Percentiles rank a stretch among this genome's conserved stretches.
phyloP scores from a whole-genome alignment of 2,797 vertebrate species.

The Phataginus tricuspis region DNA sequence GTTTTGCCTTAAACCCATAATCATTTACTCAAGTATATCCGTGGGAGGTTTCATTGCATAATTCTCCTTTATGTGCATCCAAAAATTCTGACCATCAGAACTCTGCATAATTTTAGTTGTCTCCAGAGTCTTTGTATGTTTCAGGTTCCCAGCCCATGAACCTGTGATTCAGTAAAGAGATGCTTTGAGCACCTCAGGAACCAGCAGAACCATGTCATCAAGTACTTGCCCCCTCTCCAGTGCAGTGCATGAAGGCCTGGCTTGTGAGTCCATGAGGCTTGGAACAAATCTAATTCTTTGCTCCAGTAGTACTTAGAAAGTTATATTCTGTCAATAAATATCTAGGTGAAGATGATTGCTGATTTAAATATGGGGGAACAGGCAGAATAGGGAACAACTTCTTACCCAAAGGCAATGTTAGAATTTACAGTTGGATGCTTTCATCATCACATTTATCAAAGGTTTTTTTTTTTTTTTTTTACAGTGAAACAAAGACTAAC shows the following conservation, averaged over 20 bases:
- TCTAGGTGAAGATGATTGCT: conserved; percentile 7
- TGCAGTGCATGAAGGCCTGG: not conserved
- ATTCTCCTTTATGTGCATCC: conserved; percentile 9
- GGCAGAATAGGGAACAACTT: not conserved
- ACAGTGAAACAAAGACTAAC: conserved; percentile 43
- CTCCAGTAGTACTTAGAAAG: conserved; percentile 15
- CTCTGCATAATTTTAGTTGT: not conserved
- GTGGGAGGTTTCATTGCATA: conserved; percentile 8
- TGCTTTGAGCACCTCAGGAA: not conserved
- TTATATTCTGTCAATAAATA: not conserved
- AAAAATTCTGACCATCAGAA: conserved; percentile 37
- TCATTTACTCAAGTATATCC: conserved; percentile 3
- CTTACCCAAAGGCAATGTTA: conserved; percentile 25
- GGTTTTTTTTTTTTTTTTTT: not conserved
- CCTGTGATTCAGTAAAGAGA: not conserved
- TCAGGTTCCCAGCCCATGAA: not conserved
- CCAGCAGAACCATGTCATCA: not conserved
- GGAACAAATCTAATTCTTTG: conserved; percentile 44
- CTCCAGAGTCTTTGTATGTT: not conserved
- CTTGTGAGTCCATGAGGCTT: not conserved
- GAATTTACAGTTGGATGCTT: conserved; percentile 38
- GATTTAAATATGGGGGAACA: not conserved
- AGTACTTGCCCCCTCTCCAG: not conserved
- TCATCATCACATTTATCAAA: conserved; percentile 54
- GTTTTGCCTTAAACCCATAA: conserved; percentile 32